These are phyloP conservation scores for Hydrochoerus hydrochaeris DNA, from an alignment of 2,113 vertebrate species.

Conservation along the genomic window DNA sequence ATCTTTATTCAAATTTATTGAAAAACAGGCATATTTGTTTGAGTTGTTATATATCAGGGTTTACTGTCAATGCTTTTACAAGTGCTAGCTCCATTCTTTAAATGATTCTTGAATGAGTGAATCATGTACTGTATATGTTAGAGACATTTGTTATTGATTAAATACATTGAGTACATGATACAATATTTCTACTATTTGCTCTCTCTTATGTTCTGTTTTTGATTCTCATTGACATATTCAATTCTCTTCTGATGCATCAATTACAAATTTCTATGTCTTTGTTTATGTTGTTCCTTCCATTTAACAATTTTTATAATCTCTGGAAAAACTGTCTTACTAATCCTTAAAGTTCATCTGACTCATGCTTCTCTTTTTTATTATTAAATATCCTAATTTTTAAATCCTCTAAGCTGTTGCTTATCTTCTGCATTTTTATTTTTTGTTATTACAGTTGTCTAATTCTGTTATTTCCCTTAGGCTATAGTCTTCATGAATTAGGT, in stretches of 20 bases:
- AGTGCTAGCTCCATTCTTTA: background rate
- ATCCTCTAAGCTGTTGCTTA: background rate
- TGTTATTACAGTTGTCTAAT: background rate
- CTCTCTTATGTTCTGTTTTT: background rate
- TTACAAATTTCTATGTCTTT: background rate
- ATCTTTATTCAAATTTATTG: background rate
- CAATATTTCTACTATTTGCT: background rate
- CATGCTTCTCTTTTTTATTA: background rate
- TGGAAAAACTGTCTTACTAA: background rate
- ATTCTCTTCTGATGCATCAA: background rate
- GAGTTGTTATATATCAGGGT: background rate
- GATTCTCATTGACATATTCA: background rate
- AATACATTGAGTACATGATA: background rate
- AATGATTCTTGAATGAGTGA: background rate
- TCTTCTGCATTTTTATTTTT: background rate
- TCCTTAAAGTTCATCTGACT: background rate
- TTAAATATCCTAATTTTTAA: constrained; percentile 1
- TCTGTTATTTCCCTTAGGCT: background rate
- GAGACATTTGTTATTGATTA: background rate
- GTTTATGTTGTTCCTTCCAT: background rate
- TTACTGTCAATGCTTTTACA: background rate
- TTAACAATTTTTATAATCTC: background rate
- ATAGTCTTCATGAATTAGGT: background rate
- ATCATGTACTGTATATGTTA: background rate
- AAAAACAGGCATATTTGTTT: constrained; percentile 26